phyloP scores from a whole-genome alignment of 2,888 invertebrate genomes.

The Chelonus formosanus region DNA sequence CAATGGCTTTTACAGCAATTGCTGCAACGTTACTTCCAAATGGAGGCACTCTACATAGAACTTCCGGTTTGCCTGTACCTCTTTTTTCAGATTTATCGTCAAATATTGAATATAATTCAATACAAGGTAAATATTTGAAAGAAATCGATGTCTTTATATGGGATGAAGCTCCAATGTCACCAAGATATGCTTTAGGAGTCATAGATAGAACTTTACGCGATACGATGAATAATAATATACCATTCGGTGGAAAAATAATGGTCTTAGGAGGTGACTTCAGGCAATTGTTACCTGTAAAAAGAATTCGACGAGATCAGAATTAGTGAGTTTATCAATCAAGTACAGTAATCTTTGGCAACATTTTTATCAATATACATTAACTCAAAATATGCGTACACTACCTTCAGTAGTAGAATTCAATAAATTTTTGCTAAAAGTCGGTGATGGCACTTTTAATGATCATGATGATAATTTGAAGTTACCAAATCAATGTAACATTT shows the following conservation, averaged over 20 bases:
- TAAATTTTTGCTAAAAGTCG: constrained; percentile 41
- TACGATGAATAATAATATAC: background rate
- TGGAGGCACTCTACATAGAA: constrained; percentile 29
- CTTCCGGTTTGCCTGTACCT: constrained; percentile 43
- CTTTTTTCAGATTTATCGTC: constrained; percentile 7
- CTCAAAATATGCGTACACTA: constrained; percentile 40
- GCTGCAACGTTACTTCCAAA: constrained; percentile 21
- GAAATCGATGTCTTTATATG: background rate
- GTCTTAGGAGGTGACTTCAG: constrained; percentile 39
- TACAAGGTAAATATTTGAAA: background rate
- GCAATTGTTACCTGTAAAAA: constrained; percentile 11
- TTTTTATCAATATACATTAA: constrained; percentile 39
- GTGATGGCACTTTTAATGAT: constrained; percentile 41
- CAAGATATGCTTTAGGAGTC: background rate
- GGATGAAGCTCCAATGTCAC: constrained; percentile 15
- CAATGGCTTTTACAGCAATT: constrained; percentile 20
- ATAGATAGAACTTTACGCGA: constrained; percentile 8
- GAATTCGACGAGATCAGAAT: constrained; percentile 29
- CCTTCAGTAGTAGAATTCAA: constrained; percentile 37
- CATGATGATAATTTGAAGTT: constrained; percentile 34
- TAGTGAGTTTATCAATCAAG: constrained; percentile 44
- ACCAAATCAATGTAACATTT: constrained; percentile 11
- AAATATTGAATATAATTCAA: constrained; percentile 6
- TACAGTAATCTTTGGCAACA: constrained; percentile 39
- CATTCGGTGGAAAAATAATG: constrained; percentile 29